Conservation (phyloP, 37 sponge, comb jelly and placozoan genomes). For the Ianthella basta region DNA sequence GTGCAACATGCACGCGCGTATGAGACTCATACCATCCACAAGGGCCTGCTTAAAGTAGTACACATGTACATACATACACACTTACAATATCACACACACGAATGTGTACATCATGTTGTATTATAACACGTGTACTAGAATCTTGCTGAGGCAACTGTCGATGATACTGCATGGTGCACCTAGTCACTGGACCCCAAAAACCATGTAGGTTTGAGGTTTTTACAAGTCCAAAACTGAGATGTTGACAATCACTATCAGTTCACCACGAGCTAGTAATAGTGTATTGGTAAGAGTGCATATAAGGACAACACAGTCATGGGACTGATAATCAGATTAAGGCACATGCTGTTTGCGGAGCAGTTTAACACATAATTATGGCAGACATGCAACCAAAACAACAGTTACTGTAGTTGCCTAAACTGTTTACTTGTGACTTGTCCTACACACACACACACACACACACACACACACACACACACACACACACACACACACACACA, state of each 20-base stretch:
- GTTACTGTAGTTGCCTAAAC: background rate
- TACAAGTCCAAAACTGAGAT: too few relatives aligned
- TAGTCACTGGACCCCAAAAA: too few relatives aligned
- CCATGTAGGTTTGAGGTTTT: too few relatives aligned
- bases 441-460: too few relatives aligned
- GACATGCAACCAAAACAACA: background rate
- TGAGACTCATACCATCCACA: background rate
- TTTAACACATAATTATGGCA: background rate
- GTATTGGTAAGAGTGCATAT: too few relatives aligned
- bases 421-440: background rate
- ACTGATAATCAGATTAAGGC: background rate
- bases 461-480: background rate
- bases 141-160: too few relatives aligned
- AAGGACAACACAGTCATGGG: too few relatives aligned
- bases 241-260: too few relatives aligned
- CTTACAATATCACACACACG: constrained; percentile 14
- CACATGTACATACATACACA: constrained; percentile 17
- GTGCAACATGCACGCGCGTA: background rate
- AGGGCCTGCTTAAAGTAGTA: too few relatives aligned
- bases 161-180: too few relatives aligned
- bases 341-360: background rate
- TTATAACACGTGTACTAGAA: too few relatives aligned
- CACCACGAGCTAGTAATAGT: too few relatives aligned
- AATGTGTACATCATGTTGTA: background rate
- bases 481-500: constrained; percentile 10